Percentiles rank a stretch among this genome's conserved stretches.
Conservation (phyloP, 2,888 invertebrate species). For the Malthinus flaveolus region DNA sequence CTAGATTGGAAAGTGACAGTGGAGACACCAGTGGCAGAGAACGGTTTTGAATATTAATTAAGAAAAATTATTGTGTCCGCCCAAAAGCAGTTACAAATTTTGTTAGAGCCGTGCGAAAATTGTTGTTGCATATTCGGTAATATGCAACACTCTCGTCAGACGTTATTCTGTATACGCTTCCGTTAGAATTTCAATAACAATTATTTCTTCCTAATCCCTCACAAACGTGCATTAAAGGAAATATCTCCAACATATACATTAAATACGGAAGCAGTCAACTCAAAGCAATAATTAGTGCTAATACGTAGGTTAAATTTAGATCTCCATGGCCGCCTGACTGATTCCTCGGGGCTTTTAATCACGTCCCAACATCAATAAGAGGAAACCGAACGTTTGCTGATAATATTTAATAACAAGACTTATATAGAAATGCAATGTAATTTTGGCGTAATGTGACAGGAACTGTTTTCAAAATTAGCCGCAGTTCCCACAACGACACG, state of each 20-base stretch:
- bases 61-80: too few species aligned
- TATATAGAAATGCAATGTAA: slow-evolving; percentile 10
- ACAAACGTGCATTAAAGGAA: not conserved
- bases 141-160: too few species aligned
- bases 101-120: too few species aligned
- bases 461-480: slow-evolving; percentile 11
- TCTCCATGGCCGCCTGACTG: slow-evolving; percentile 26
- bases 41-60: too few species aligned
- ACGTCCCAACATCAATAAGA: slow-evolving; percentile 18
- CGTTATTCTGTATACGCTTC: too few species aligned
- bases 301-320: slow-evolving; percentile 24
- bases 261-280: not conserved
- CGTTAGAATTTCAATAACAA: too few species aligned
- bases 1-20: too few species aligned
- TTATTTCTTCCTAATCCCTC: not conserved
- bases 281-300: slow-evolving; percentile 5
- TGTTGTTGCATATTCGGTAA: too few species aligned
- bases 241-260: not conserved
- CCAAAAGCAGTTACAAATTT: too few species aligned
- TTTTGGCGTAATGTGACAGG: slow-evolving; percentile 12
- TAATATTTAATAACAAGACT: slow-evolving; percentile 23
- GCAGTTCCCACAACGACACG: slow-evolving; percentile 29
- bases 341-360: slow-evolving; percentile 25
- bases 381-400: slow-evolving; percentile 13
- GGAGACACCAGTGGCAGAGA: too few species aligned